phyloP scores from a whole-genome alignment of 2,888 invertebrate genomes.

The Diloba caeruleocephala region DNA sequence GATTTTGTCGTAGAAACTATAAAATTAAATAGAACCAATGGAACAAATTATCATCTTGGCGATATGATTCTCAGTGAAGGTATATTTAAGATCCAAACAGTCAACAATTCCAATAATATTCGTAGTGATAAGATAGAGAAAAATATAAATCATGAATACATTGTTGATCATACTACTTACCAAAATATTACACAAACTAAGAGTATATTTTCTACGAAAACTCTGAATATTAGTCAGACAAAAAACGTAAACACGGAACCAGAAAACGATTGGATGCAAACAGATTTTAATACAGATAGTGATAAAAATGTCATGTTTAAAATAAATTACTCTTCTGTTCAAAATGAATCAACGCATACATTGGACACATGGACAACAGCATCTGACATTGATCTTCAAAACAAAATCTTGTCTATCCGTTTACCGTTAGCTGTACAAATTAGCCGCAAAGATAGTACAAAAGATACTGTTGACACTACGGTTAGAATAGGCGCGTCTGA shows the following conservation, averaged over 20 bases:
- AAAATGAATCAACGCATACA: background rate
- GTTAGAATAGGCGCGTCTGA: background rate
- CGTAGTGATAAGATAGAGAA: constrained; percentile 4
- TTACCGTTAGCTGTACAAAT: background rate
- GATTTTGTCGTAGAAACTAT: constrained; percentile 31
- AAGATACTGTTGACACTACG: constrained; percentile 1
- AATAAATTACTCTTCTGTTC: constrained; percentile 2
- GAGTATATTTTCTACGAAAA: background rate
- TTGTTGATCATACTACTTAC: constrained; percentile 5
- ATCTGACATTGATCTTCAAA: background rate
- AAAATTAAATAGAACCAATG: constrained; percentile 6
- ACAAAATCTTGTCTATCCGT: background rate
- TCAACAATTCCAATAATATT: background rate
- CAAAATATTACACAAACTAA: background rate
- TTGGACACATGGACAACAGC: background rate
- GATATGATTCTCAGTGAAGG: background rate
- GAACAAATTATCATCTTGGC: background rate
- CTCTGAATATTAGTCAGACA: constrained; percentile 4
- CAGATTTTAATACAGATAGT: constrained; percentile 10
- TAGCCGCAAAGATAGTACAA: background rate
- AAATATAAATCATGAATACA: constrained; percentile 17
- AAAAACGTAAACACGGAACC: constrained; percentile 16
- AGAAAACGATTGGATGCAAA: constrained; percentile 4
- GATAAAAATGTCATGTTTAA: background rate
- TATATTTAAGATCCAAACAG: background rate